Percentiles rank a stretch among this genome's conserved stretches.
Conservation (phyloP, 2,113 vertebrate species). For the Pardalotus punctatus region DNA sequence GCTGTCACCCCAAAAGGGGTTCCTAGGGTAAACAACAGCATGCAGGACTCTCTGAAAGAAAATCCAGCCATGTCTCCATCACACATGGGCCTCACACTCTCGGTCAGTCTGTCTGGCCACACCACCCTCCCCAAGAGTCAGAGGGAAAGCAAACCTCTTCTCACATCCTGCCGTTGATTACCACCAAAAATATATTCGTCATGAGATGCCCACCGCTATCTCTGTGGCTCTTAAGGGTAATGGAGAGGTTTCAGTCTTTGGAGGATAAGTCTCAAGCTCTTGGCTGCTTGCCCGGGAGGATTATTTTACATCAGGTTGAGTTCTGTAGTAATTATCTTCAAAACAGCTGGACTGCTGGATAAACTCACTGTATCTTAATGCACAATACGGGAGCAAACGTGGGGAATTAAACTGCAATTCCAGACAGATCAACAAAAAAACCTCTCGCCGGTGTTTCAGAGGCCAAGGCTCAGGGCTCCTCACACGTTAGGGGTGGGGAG, state of each 20-base stretch:
- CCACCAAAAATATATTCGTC: conserved; percentile 41
- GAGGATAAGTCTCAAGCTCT: conserved; percentile 64
- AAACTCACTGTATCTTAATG: conserved; percentile 72
- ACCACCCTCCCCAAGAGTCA: background rate
- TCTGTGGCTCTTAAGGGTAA: conserved; percentile 61
- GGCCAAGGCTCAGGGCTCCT: background rate
- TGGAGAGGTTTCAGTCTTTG: conserved; percentile 64
- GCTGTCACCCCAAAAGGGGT: accelerated
- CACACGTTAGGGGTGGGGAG: background rate
- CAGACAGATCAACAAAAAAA: conserved; percentile 37
- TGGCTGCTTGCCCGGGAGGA: conserved; percentile 73
- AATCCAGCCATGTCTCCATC: background rate
- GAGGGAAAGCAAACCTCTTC: background rate
- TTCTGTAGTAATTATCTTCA: conserved; percentile 79
- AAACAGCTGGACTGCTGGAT: conserved; percentile 80
- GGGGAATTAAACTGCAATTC: conserved; percentile 72
- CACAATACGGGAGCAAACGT: conserved; percentile 66
- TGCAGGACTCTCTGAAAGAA: accelerated
- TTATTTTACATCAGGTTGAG: conserved; percentile 79
- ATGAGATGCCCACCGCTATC: conserved; percentile 22
- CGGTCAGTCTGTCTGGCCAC: accelerated
- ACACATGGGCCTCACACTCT: accelerated
- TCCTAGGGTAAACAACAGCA: accelerated
- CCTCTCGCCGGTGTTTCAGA: background rate
- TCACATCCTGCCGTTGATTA: background rate